Conservation (phyloP, 35 echinoderm and acorn worm species). For the Strongylocentrotus purpuratus region DNA sequence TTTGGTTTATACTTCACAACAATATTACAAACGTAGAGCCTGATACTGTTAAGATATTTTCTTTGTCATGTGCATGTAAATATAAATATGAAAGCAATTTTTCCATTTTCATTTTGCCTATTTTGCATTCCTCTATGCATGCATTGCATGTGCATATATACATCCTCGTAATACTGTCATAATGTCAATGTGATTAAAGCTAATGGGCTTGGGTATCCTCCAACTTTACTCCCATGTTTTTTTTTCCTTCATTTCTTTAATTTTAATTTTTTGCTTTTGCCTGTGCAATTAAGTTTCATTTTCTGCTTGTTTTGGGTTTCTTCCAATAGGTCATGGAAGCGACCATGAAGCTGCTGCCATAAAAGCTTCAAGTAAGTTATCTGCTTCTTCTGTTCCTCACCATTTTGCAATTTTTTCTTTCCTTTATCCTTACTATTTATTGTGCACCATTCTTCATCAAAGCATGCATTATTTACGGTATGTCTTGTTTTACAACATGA, state of each 20-base stretch:
- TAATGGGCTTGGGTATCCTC: neutral
- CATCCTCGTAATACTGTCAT: too few species aligned
- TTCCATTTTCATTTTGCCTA: neutral
- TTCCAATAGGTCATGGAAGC: neutral
- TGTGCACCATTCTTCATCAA: neutral
- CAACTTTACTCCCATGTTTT: neutral
- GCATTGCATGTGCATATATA: neutral
- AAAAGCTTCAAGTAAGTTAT: conserved; percentile 1
- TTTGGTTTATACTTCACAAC: too few species aligned
- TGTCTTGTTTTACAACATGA: too few species aligned
- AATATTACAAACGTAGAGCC: too few species aligned
- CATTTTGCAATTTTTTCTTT: neutral
- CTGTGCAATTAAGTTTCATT: conserved; percentile 2
- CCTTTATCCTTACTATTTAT: neutral
- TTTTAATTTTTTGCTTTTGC: neutral
- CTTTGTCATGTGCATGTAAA: too few species aligned
- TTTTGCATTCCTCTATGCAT: neutral
- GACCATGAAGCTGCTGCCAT: neutral
- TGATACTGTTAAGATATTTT: too few species aligned
- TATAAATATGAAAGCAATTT: too few species aligned
- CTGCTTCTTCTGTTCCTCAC: neutral
- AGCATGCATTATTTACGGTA: neutral
- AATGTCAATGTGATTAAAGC: neutral
- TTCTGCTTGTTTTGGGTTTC: conserved; percentile 16
- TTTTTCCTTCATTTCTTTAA: neutral